phyloP scores from a whole-genome alignment of 2,888 invertebrate species.

The Serrognathus titanus region DNA sequence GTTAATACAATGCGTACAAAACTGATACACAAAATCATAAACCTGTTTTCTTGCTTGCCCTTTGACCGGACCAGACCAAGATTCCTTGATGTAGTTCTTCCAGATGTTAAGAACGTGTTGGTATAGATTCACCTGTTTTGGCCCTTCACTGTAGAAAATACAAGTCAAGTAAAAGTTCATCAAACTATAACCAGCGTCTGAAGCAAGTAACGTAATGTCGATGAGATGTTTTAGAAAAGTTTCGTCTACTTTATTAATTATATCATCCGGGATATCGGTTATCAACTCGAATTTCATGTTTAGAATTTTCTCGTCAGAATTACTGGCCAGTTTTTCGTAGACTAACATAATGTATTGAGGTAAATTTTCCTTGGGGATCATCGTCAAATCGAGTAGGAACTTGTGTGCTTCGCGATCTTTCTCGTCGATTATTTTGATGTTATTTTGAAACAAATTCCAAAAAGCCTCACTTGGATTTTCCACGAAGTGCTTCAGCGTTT shows the following conservation, averaged over 20 bases:
- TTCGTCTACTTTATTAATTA: background rate
- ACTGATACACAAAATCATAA: background rate
- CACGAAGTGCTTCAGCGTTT: background rate
- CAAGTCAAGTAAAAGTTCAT: slow-evolving; percentile 5
- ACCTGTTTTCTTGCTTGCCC: background rate
- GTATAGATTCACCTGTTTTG: slow-evolving; percentile 1
- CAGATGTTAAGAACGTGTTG: background rate
- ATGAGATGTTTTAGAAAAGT: background rate
- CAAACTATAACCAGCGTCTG: background rate
- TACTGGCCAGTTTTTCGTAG: background rate
- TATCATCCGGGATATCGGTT: background rate
- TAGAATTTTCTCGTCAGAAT: background rate
- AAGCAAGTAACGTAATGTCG: background rate
- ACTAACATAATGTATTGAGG: background rate
- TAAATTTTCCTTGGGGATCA: background rate
- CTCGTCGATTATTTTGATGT: background rate
- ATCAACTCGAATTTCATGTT: background rate
- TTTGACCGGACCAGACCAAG: background rate
- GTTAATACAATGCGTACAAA: background rate
- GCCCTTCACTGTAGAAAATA: background rate
- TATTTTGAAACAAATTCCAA: background rate
- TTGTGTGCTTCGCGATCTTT: background rate
- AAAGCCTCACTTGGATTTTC: slow-evolving; percentile 13
- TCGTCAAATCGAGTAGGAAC: background rate
- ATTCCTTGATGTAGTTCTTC: background rate